These are phyloP conservation scores for Galeopterus variegatus DNA, from an alignment of 2,113 vertebrate genomes.

Conservation along the genomic window DNA sequence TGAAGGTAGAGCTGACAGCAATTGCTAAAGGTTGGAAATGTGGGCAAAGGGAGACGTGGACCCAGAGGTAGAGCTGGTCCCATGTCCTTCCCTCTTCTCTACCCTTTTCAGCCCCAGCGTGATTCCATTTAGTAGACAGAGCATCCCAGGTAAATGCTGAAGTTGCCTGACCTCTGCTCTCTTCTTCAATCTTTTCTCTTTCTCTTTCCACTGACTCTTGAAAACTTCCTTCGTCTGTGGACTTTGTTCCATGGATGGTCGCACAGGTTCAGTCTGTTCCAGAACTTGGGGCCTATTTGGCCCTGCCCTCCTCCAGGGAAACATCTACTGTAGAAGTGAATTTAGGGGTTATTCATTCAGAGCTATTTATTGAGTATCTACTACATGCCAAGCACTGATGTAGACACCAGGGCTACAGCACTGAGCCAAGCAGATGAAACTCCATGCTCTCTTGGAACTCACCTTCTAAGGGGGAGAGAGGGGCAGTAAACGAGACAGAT, in stretches of 20 bases:
- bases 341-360: not conserved
- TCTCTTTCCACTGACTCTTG: not conserved
- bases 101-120: not conserved
- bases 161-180: not conserved
- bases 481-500: not conserved
- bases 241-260: not conserved
- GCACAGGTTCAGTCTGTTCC: not conserved
- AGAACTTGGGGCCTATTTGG: not conserved
- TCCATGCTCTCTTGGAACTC: not conserved
- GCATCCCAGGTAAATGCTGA: not conserved
- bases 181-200: not conserved
- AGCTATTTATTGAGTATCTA: not conserved
- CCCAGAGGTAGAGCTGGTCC: not conserved
- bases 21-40: not conserved
- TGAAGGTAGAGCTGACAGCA: not conserved
- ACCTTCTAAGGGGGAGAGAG: not conserved
- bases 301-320: not conserved
- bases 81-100: not conserved
- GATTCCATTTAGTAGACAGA: not conserved
- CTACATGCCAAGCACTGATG: not conserved
- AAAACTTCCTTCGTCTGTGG: not conserved
- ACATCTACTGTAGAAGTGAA: not conserved
- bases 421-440: not conserved
- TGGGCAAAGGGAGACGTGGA: not conserved
- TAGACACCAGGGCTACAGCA: not conserved